Evolutionary conservation across 1,140 invertebrate genomes (phyloP).

Genomic region (Formica selysi): DNA sequence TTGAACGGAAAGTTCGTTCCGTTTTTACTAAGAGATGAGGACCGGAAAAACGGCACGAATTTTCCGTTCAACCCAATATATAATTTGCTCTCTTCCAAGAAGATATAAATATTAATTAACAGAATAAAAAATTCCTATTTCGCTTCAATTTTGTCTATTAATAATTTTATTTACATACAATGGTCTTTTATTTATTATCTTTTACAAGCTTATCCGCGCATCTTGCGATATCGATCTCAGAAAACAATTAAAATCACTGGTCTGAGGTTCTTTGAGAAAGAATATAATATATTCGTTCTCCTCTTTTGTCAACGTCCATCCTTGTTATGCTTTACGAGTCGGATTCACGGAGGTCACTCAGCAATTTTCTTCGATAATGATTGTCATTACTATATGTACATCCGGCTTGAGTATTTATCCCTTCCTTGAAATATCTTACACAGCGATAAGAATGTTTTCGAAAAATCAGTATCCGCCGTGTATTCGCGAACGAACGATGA

Average conservation of each 20-base stretch:
- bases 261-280: background rate
- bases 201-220: background rate
- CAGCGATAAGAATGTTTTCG: background rate
- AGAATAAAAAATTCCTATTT: background rate
- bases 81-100: background rate
- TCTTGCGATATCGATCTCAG: conserved; percentile 54
- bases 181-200: conserved; percentile 23
- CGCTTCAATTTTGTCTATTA: background rate
- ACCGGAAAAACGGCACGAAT: too few species aligned
- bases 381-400: conserved; percentile 70
- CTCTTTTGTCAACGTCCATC: background rate
- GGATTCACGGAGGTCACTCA: conserved; percentile 58
- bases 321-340: conserved; percentile 47
- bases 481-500: conserved; percentile 50
- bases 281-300: background rate
- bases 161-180: conserved; percentile 35
- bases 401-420: conserved; percentile 64
- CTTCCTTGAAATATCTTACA: conserved; percentile 45
- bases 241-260: conserved; percentile 64
- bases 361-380: conserved; percentile 74
- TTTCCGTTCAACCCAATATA: too few species aligned
- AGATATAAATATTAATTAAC: background rate
- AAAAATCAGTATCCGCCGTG: conserved; percentile 46
- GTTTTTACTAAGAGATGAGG: too few species aligned
- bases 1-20: too few species aligned